A percentile compares a stretch with the other conserved stretches of the same genome.
Conservation (phyloP, 1,140 invertebrate species). For the Tigriopus japonicus region DNA sequence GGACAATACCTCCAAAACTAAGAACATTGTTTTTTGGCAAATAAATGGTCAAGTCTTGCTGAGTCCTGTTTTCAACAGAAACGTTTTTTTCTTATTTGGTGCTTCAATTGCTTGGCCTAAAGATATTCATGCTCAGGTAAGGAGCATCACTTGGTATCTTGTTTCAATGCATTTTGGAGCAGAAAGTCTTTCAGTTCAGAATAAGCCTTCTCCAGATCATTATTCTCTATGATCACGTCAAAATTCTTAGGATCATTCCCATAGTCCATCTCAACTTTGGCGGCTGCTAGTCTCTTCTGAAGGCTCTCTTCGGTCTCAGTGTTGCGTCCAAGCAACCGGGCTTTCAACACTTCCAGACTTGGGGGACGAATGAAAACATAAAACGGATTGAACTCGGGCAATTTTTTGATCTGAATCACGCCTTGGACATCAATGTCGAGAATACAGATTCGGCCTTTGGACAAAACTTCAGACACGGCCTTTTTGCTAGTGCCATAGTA, state of each 20-base stretch:
- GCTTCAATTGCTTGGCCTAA: no score
- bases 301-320: conserved; percentile 80
- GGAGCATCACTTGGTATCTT: no score
- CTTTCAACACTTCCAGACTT: conserved; percentile 37
- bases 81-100: no score
- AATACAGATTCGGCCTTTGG: conserved; percentile 45
- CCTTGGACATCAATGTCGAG: conserved; percentile 93
- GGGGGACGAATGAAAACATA: conserved; percentile 89
- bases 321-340: conserved; percentile 42
- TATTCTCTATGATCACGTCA: conserved; percentile 76
- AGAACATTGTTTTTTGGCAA: no score
- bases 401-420: conserved; percentile 65
- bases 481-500: conserved; percentile 66
- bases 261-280: conserved; percentile 60
- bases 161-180: no score
- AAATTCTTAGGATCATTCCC: conserved; percentile 61
- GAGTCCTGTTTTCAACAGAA: no score
- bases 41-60: no score
- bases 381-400: conserved; percentile 56
- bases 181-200: conserved; percentile 50
- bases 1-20: no score
- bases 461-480: conserved; percentile 31
- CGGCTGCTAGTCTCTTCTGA: conserved; percentile 45
- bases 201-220: conserved; percentile 75
- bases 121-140: no score